Conservation (phyloP, 2,888 invertebrate species). For the Harpagoxenus sublaevis region DNA sequence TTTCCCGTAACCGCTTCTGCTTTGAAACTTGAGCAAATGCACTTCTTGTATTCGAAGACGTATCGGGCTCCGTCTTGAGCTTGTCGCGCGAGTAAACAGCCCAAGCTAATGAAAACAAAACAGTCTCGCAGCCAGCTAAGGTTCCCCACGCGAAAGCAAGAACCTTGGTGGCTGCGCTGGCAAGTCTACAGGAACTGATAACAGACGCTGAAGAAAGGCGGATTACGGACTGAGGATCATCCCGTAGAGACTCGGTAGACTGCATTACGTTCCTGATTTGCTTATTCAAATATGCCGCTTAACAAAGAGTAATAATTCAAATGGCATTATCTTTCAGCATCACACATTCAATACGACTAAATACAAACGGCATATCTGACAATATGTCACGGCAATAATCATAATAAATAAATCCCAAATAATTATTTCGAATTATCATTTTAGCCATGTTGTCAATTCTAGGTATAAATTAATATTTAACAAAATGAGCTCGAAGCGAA, state of each 20-base stretch:
- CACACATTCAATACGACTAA: conserved; percentile 2
- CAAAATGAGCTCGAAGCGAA: not conserved
- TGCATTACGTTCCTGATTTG: conserved; percentile 39
- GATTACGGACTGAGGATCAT: conserved; percentile 47
- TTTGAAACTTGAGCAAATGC: conserved; percentile 50
- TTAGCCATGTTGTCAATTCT: not conserved
- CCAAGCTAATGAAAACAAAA: conserved; percentile 77
- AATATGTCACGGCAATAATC: not conserved
- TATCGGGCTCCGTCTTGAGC: conserved; percentile 70
- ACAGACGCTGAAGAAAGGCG: conserved; percentile 55
- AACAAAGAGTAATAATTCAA: conserved; percentile 46
- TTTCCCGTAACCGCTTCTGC: conserved; percentile 19
- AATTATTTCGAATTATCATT: not conserved
- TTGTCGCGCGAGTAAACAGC: conserved; percentile 76
- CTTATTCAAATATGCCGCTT: conserved; percentile 52
- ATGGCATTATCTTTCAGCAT: conserved; percentile 16
- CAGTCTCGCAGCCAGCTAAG: conserved; percentile 59
- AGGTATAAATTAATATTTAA: conserved; percentile 1
- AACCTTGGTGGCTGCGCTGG: conserved; percentile 29
- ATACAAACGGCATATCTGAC: not conserved
- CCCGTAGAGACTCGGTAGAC: conserved; percentile 34
- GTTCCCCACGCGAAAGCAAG: conserved; percentile 49
- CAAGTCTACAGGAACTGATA: conserved; percentile 50
- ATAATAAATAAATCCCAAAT: not conserved
- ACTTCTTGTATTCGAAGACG: conserved; percentile 37